Conservation (phyloP, 2,113 vertebrate species). For the Oryzias celebensis region DNA sequence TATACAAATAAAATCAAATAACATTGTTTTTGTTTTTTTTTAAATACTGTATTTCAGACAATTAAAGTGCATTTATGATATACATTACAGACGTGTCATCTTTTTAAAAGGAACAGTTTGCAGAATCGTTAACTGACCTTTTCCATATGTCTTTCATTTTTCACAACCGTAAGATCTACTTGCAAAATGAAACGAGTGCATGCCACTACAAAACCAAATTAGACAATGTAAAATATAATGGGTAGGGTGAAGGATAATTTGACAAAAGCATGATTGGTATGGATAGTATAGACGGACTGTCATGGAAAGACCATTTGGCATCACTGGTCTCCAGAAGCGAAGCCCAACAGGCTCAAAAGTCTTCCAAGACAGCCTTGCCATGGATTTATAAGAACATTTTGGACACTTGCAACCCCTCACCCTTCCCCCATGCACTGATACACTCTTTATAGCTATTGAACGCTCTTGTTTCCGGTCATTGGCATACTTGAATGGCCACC, state of each 20-base stretch:
- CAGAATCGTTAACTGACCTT: no score
- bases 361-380: conserved; percentile 25
- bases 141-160: no score
- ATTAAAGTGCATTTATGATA: no score
- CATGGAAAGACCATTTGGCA: conserved; percentile 56
- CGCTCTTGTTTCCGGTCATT: conserved; percentile 66
- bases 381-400: background rate
- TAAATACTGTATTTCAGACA: no score
- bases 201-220: conserved; percentile 32
- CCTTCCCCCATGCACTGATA: conserved; percentile 16
- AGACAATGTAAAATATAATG: conserved; percentile 5
- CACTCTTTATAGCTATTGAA: conserved; percentile 36
- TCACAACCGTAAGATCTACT: background rate
- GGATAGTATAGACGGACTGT: conserved; percentile 23
- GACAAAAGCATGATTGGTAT: conserved; percentile 44
- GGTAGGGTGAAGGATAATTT: conserved; percentile 25
- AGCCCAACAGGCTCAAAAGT: conserved; percentile 35
- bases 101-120: no score
- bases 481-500: conserved; percentile 43
- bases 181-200: conserved; percentile 26
- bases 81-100: no score
- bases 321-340: conserved; percentile 22
- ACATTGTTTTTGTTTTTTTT: no score
- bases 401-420: background rate
- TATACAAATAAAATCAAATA: no score